phyloP scores from a whole-genome alignment of 92 coral and sea anemone genomes.

The Paramuricea clavata region DNA sequence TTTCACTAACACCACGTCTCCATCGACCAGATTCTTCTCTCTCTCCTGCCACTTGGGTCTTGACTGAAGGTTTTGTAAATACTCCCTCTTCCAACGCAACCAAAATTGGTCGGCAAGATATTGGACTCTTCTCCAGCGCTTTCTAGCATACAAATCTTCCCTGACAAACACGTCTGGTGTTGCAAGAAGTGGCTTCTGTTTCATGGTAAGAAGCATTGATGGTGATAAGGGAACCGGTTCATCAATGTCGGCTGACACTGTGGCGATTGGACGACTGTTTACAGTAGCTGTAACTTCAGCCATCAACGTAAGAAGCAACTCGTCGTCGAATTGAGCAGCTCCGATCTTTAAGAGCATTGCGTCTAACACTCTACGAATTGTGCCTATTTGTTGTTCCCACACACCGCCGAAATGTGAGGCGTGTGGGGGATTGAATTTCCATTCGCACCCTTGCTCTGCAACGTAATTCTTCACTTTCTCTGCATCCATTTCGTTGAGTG shows the following conservation, averaged over 20 bases:
- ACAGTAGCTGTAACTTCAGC: background rate
- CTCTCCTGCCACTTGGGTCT: constrained; percentile 35
- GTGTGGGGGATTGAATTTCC: constrained; percentile 1
- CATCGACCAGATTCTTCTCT: constrained; percentile 15
- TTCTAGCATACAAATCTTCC: constrained; percentile 24
- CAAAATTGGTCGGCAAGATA: constrained; percentile 23
- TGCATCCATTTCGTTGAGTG: background rate
- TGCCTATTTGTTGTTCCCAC: background rate
- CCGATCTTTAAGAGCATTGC: background rate
- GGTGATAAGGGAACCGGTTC: background rate
- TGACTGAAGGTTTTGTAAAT: constrained; percentile 27
- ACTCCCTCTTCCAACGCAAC: constrained; percentile 42
- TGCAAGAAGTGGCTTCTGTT: background rate
- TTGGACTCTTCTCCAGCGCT: constrained; percentile 41
- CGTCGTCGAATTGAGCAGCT: background rate
- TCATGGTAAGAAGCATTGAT: background rate
- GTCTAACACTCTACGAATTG: background rate
- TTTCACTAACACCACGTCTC: constrained; percentile 52
- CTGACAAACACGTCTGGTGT: constrained; percentile 39
- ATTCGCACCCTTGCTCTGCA: background rate
- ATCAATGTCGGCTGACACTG: background rate
- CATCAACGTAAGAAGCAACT: background rate
- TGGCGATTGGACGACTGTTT: background rate
- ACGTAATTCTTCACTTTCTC: background rate
- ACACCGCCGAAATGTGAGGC: background rate